Evolutionary conservation across 2,113 vertebrate genomes (phyloP).

Genomic region (Gobius niger): DNA sequence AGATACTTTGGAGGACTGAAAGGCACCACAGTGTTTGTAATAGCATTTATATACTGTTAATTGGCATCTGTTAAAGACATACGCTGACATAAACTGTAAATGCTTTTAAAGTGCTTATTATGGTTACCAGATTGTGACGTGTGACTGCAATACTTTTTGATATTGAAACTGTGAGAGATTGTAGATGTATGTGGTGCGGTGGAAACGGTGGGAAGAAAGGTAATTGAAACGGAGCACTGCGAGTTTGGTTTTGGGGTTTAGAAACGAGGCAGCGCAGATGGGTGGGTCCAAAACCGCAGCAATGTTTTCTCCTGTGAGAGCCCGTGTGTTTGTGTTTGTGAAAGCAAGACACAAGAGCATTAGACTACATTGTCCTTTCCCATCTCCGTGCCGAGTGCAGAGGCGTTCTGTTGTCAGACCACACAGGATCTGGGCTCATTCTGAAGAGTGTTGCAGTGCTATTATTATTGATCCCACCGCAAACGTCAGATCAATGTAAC

Average conservation of each 20-base stretch:
- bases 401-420: constrained; percentile 46
- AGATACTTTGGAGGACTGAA: constrained; percentile 20
- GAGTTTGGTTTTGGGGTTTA: constrained; percentile 71
- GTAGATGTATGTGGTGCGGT: constrained; percentile 47
- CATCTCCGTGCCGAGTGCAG: constrained; percentile 52
- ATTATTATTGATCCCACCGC: constrained; percentile 71
- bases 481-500: constrained; percentile 68
- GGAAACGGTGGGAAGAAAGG: constrained; percentile 64
- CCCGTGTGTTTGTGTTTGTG: constrained; percentile 48
- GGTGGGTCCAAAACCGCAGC: constrained; percentile 62
- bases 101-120: constrained; percentile 59
- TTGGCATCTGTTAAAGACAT: constrained; percentile 53
- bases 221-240: constrained; percentile 69
- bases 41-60: constrained; percentile 51
- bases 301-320: constrained; percentile 42
- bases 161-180: constrained; percentile 66
- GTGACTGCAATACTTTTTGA: constrained; percentile 48
- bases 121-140: constrained; percentile 56
- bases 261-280: constrained; percentile 68
- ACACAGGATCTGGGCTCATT: constrained; percentile 63
- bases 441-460: constrained; percentile 50
- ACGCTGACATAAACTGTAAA: constrained; percentile 53
- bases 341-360: constrained; percentile 62
- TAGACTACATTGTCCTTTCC: constrained; percentile 52
- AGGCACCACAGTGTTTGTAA: constrained; percentile 22